A percentile compares a stretch with the other conserved stretches of the same genome.
These are phyloP conservation scores for Conomelus anceps DNA, from an alignment of 2,888 invertebrate genomes.

Conservation along the genomic window DNA sequence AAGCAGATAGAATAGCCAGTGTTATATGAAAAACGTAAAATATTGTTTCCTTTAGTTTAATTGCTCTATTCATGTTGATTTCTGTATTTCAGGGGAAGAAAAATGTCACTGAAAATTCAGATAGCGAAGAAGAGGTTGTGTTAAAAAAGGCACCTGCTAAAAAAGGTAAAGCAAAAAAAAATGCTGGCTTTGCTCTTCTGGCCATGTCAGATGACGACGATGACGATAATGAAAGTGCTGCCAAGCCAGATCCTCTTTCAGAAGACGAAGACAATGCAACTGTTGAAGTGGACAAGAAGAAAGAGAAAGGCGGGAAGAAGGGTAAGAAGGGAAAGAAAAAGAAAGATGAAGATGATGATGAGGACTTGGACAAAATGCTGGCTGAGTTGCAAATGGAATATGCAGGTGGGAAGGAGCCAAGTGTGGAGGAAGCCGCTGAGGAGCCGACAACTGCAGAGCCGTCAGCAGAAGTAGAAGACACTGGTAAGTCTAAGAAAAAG, in stretches of 20 bases:
- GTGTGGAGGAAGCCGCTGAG: constrained; percentile 27
- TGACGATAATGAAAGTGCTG: constrained; percentile 18
- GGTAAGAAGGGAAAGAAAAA: constrained; percentile 50
- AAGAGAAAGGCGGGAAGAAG: constrained; percentile 26
- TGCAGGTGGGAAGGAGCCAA: constrained; percentile 45
- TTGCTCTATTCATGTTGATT: not conserved
- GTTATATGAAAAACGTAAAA: no score
- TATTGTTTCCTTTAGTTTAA: not conserved
- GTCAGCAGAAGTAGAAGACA: constrained; percentile 26
- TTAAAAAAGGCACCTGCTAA: constrained; percentile 41
- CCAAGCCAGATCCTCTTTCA: constrained; percentile 34
- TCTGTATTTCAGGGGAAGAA: constrained; percentile 10
- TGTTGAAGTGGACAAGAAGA: constrained; percentile 21
- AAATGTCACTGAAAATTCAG: constrained; percentile 38
- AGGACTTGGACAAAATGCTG: constrained; percentile 73
- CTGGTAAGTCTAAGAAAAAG: constrained; percentile 28
- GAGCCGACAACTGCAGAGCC: constrained; percentile 25
- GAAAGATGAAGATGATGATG: constrained; percentile 69
- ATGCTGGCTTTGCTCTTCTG: constrained; percentile 32
- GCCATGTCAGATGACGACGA: constrained; percentile 33
- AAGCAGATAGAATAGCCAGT: no score
- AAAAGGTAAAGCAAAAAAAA: constrained; percentile 29
- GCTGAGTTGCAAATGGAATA: constrained; percentile 79
- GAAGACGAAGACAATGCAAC: constrained; percentile 35
- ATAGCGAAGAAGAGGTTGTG: constrained; percentile 41